Conservation (phyloP, 2,797 vertebrate genomes). For the Catharus ustulatus region DNA sequence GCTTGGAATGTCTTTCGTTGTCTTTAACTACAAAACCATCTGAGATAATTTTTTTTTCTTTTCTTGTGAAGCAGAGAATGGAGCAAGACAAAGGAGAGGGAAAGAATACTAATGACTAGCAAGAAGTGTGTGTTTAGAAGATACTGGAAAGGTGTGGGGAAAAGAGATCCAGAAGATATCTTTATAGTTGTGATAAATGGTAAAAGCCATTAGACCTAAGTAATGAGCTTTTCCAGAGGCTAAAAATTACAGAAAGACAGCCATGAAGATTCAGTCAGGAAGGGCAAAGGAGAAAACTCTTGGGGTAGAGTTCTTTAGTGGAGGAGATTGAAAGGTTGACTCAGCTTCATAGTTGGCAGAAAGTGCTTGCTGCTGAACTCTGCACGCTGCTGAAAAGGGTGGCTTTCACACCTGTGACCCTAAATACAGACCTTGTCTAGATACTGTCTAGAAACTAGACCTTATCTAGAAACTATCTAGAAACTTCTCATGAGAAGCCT, state of each 20-base stretch:
- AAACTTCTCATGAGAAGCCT: background rate
- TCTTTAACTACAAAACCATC: constrained; percentile 1
- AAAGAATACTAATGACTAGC: background rate
- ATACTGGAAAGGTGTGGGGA: background rate
- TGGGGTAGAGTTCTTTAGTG: background rate
- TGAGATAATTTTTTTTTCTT: background rate
- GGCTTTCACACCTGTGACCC: background rate
- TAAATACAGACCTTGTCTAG: background rate
- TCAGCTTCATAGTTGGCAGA: fast-evolving
- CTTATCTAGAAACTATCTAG: background rate
- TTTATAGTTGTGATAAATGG: background rate
- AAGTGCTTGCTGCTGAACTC: background rate
- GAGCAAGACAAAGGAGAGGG: background rate
- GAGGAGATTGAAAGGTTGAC: background rate
- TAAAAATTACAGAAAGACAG: background rate
- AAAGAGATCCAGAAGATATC: background rate
- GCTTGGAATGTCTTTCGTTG: background rate
- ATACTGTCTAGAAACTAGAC: background rate
- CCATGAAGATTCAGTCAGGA: background rate
- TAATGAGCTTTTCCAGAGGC: background rate
- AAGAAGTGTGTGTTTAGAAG: background rate
- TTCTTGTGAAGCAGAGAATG: background rate
- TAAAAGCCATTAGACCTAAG: background rate
- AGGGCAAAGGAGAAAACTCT: background rate
- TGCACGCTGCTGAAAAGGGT: background rate